Percentiles rank a stretch among this genome's conserved stretches.
phyloP scores from a whole-genome alignment of 2,797 vertebrate species.

The Myotis planiceps region DNA sequence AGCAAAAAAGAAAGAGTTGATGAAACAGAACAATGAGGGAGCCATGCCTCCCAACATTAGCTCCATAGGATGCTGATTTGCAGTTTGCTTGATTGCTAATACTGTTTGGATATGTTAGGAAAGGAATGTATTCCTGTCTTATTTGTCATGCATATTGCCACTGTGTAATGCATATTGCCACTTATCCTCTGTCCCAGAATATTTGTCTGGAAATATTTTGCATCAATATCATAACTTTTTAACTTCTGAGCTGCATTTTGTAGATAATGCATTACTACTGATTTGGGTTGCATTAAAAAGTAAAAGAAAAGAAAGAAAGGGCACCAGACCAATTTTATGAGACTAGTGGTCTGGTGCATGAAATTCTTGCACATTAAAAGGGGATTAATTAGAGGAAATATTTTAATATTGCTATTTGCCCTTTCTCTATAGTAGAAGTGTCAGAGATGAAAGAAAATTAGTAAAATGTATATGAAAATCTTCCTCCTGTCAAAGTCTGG shows the following conservation, averaged over 20 bases:
- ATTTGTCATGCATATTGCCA: background rate
- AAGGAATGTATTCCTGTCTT: background rate
- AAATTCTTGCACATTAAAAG: too few relatives aligned
- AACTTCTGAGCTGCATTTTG: background rate
- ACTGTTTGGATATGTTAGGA: background rate
- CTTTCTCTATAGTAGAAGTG: too few relatives aligned
- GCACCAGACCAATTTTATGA: background rate
- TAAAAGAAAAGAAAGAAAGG: background rate
- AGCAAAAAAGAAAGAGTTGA: background rate
- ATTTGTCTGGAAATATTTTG: background rate
- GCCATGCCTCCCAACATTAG: too few relatives aligned
- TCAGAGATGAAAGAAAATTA: too few relatives aligned
- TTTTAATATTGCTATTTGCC: too few relatives aligned
- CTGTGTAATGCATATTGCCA: background rate
- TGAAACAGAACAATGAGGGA: background rate
- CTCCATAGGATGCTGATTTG: accelerated
- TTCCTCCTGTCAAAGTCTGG: too few relatives aligned
- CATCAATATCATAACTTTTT: too few relatives aligned
- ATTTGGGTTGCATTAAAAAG: background rate
- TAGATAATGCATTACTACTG: background rate
- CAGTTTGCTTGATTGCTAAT: background rate
- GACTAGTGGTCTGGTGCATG: too few relatives aligned
- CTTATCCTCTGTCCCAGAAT: background rate
- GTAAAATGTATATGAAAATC: too few relatives aligned
- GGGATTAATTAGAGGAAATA: too few relatives aligned